Base-by-base conservation (phyloP, 2,113 vertebrate species). In the Gymnogyps californianus region DNA sequence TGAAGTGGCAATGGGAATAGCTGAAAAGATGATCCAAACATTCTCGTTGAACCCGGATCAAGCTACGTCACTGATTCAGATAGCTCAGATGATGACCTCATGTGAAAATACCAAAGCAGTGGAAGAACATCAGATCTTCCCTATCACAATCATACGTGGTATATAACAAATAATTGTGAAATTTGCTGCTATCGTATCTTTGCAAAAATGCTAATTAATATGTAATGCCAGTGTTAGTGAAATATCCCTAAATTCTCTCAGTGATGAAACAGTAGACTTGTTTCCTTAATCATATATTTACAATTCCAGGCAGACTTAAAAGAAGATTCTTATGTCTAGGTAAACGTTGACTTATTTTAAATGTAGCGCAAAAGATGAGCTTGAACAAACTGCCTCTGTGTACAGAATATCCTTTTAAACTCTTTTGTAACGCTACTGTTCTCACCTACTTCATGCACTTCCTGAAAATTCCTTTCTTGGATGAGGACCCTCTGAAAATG, bases 91-190 rank as follows among this genome's bases (percentile, higher is more conserved):
- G 98, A 98, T 98, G 96, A 76, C 89, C 25, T 93, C 95, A 0
- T 11, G 25, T 11, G 83, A 42, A 38, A 82, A 46, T 11, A 57
- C 3, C 22, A 64, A 58, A 54, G 26, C 89, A 31, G 46, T 1
- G 2, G 32, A 76, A 25, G 89, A 90, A 17, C 26, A 4, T 7
- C 83, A 13, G 13, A 19, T 21, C 59, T 51, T 71, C 29, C 98
- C 98, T 14, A 97, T 99, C 96, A 98, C 98, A 6, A 69, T 98
- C 82, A 97, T 99, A 52, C 97, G 87, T 16, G 98, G 98, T 98
- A 97, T 54, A n/a, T 17, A 55, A 58, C 57, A 54, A 52, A 38
- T 38, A 61, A 16, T 2, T n/a, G 78, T 26, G 34, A 44, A 10
- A 49, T n/a, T 16, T 91, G 32, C 59, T 87, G n/a, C 20, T 42